These are phyloP conservation scores for Callionymus lyra DNA, from an alignment of 2,113 vertebrate genomes.

Conservation along the genomic window DNA sequence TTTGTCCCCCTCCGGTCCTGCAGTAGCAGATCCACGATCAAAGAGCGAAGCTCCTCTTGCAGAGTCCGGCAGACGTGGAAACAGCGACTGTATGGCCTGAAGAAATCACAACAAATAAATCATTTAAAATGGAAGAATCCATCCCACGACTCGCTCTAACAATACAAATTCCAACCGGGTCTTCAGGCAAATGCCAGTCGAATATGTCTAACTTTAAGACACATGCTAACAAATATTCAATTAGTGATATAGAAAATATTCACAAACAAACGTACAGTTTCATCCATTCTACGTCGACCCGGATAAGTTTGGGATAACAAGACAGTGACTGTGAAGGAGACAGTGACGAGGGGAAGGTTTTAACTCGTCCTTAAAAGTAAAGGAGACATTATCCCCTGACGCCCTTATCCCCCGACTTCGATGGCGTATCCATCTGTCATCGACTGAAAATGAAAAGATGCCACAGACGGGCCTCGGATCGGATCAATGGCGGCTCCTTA, in stretches of 20 bases:
- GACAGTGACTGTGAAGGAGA: too few relatives aligned
- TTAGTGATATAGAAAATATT: too few relatives aligned
- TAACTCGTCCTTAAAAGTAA: slow-evolving; percentile 71
- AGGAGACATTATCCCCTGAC: slow-evolving; percentile 64
- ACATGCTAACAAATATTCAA: too few relatives aligned
- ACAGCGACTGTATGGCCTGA: slow-evolving; percentile 80
- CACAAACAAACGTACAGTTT: slow-evolving; percentile 47
- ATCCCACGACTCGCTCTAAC: too few relatives aligned
- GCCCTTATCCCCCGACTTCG: slow-evolving; percentile 56
- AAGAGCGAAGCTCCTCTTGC: slow-evolving; percentile 69
- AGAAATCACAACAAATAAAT: slow-evolving; percentile 2
- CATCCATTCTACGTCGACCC: slow-evolving; percentile 39
- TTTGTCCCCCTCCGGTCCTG: slow-evolving; percentile 76
- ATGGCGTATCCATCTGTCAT: slow-evolving; percentile 61
- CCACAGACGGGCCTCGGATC: slow-evolving; percentile 44
- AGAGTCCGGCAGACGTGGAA: slow-evolving; percentile 78
- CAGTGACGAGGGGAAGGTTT: slow-evolving; percentile 48
- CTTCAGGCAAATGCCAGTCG: too few relatives aligned
- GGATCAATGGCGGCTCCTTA: slow-evolving; percentile 66
- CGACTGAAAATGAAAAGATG: slow-evolving; percentile 68
- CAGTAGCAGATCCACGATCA: slow-evolving; percentile 60
- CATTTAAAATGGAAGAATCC: slow-evolving; percentile 1
- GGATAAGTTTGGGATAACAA: slow-evolving; percentile 20
- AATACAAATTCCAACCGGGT: too few relatives aligned
- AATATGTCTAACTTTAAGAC: too few relatives aligned